Evolutionary conservation across 2,113 vertebrate genomes (phyloP).

Genomic region (Strix aluco): DNA sequence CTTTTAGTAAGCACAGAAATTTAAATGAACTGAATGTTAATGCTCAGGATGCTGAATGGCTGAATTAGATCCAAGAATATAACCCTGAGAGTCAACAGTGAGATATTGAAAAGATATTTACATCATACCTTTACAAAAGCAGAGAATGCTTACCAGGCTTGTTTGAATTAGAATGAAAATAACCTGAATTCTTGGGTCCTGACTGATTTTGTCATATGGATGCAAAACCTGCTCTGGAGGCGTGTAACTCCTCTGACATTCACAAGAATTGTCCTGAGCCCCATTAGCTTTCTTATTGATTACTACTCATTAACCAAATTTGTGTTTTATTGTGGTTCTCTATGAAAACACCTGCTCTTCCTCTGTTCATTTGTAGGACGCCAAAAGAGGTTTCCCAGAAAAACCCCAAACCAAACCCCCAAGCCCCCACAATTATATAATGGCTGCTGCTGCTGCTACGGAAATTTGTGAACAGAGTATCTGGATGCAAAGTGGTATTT

Average conservation of each 20-base stretch:
- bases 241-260: rapidly evolving
- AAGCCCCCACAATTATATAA: background rate
- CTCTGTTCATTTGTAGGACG: background rate
- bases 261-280: background rate
- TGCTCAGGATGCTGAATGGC: background rate
- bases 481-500: background rate
- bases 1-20: background rate
- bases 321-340: background rate
- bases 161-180: background rate
- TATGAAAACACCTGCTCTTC: background rate
- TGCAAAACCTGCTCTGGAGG: background rate
- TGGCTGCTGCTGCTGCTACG: background rate
- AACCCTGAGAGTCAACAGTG: background rate
- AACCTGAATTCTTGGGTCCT: background rate
- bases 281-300: background rate
- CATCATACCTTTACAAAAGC: background rate
- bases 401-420: background rate
- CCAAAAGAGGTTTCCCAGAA: background rate
- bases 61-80: background rate
- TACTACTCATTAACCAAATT: background rate
- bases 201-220: rapidly evolving
- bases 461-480: background rate
- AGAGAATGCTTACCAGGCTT: background rate
- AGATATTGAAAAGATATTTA: background rate
- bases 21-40: background rate